Percentiles rank a stretch among this genome's conserved stretches.
Conservation (phyloP, 2,888 invertebrate genomes). For the Ormia ochracea region DNA sequence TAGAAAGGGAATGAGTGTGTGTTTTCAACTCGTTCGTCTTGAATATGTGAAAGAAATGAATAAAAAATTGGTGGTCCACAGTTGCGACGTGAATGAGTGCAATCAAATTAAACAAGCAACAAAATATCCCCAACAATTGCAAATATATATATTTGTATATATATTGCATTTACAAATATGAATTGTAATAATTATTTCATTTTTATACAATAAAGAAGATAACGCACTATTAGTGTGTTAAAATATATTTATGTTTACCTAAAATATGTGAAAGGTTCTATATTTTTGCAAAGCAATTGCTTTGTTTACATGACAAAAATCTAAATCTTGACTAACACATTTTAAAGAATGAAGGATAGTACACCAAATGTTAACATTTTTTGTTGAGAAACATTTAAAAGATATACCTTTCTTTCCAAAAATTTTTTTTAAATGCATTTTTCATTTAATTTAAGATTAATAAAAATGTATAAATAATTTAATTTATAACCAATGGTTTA, state of each 20-base stretch:
- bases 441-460: background rate
- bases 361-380: background rate
- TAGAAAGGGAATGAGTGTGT: slow-evolving; percentile 49
- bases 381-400: too few relatives aligned
- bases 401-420: too few relatives aligned
- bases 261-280: background rate
- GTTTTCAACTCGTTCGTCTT: slow-evolving; percentile 50
- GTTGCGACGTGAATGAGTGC: slow-evolving; percentile 56
- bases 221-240: background rate
- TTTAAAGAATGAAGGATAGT: background rate
- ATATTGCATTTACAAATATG: slow-evolving; percentile 20
- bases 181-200: slow-evolving; percentile 11
- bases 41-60: slow-evolving; percentile 51
- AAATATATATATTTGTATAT: slow-evolving; percentile 43
- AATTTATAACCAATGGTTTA: slow-evolving; percentile 19
- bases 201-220: slow-evolving; percentile 3
- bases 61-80: slow-evolving; percentile 57
- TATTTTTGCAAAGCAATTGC: background rate
- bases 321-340: background rate
- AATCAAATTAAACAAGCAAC: slow-evolving; percentile 49
- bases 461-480: slow-evolving; percentile 1
- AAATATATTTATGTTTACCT: background rate
- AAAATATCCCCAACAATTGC: slow-evolving; percentile 53
- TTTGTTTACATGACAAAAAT: slow-evolving; percentile 20
- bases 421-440: too few relatives aligned